These are phyloP conservation scores for Eidolon helvum DNA, from an alignment of 2,113 vertebrate species.

Conservation along the genomic window DNA sequence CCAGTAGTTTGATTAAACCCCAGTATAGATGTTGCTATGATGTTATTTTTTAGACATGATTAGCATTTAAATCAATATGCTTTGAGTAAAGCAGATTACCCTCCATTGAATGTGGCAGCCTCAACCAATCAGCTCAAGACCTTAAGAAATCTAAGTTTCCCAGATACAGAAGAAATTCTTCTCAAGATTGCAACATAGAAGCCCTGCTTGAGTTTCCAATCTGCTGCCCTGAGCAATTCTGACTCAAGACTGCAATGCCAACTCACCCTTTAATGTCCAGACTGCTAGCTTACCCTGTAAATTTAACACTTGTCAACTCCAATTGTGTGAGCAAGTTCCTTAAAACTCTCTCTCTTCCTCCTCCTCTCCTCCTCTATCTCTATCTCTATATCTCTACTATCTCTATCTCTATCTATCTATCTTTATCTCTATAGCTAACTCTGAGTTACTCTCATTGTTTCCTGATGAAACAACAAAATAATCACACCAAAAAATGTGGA, in stretches of 20 bases:
- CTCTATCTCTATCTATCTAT: background rate
- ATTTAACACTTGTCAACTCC: background rate
- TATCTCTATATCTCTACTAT: background rate
- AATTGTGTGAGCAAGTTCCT: background rate
- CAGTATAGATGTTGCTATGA: background rate
- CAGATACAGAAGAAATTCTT: background rate
- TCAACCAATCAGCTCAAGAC: background rate
- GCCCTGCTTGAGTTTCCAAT: background rate
- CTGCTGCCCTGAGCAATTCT: background rate
- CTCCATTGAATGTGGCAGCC: background rate
- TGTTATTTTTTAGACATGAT: background rate
- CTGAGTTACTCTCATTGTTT: background rate
- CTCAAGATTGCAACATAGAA: background rate
- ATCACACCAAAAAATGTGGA: background rate
- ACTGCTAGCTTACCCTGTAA: background rate
- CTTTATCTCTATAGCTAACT: background rate
- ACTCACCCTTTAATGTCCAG: background rate
- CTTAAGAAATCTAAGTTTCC: background rate
- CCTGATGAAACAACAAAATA: background rate
- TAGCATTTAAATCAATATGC: background rate
- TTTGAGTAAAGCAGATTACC: background rate
- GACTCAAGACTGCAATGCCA: background rate
- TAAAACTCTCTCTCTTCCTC: background rate
- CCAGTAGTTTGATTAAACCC: background rate
- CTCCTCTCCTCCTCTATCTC: background rate